Percentiles rank a stretch among this genome's conserved stretches.
These are phyloP conservation scores for Coremacera marginata DNA, from an alignment of 2,888 invertebrate genomes.

Conservation along the genomic window DNA sequence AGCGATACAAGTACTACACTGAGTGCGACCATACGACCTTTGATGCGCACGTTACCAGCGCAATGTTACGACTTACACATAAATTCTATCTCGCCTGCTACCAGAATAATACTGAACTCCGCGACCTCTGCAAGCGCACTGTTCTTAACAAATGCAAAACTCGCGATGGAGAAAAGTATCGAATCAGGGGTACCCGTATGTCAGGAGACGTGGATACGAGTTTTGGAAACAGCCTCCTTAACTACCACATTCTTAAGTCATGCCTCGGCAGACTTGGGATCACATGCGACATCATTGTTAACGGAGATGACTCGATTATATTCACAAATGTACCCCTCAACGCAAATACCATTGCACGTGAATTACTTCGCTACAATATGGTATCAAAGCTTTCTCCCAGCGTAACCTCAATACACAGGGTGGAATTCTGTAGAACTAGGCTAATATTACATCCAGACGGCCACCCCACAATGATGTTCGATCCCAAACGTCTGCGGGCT, in stretches of 20 bases:
- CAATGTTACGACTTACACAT: slow-evolving; percentile 2
- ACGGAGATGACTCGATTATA: slow-evolving; percentile 34
- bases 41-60: slow-evolving; percentile 16
- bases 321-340: slow-evolving; percentile 11
- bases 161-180: slow-evolving; percentile 10
- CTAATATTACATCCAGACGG: slow-evolving; percentile 33
- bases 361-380: background rate
- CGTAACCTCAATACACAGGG: background rate
- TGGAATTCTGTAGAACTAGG: slow-evolving; percentile 16
- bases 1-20: slow-evolving; percentile 8
- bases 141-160: background rate
- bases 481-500: background rate
- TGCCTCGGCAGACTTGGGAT: too few species aligned
- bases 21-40: slow-evolving; percentile 14
- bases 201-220: slow-evolving; percentile 41
- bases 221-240: slow-evolving; percentile 38
- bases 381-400: background rate
- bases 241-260: too few species aligned
- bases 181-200: slow-evolving; percentile 27
- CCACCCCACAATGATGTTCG: slow-evolving; percentile 12
- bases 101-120: background rate
- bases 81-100: background rate
- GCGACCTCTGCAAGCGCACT: background rate
- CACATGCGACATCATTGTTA: too few species aligned
- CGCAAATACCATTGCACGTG: background rate